phyloP scores from a whole-genome alignment of 92 coral and sea anemone genomes.

The Meandrina meandrites region DNA sequence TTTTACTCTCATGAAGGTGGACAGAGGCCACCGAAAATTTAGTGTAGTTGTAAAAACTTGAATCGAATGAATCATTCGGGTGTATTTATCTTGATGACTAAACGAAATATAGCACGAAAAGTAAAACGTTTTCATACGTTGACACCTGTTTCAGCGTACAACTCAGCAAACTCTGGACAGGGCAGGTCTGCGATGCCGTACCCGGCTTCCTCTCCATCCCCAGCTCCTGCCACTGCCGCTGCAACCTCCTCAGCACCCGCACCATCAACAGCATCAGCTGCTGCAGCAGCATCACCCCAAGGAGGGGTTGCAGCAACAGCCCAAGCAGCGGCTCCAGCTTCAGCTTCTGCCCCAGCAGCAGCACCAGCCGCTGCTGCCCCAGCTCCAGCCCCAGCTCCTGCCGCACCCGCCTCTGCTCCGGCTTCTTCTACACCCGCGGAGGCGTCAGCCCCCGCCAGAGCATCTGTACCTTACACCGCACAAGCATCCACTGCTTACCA shows the following conservation, averaged over 20 bases:
- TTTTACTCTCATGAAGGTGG: no score
- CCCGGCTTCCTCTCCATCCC: conserved; percentile 41
- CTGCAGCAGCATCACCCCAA: conserved; percentile 38
- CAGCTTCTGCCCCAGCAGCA: conserved; percentile 53
- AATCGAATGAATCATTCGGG: no score
- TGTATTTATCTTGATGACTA: no score
- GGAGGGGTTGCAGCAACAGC: conserved; percentile 44
- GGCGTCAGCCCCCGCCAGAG: conserved; percentile 58
- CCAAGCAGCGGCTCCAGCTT: conserved; percentile 42
- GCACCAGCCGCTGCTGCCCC: conserved; percentile 53
- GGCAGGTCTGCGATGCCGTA: conserved; percentile 57
- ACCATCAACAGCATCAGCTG: conserved; percentile 38
- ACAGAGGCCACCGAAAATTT: no score
- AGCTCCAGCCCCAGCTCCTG: conserved; percentile 61
- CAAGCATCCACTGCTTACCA: conserved; percentile 35
- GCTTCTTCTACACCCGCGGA: conserved; percentile 56
- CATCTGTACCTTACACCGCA: conserved; percentile 39
- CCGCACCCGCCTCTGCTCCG: conserved; percentile 51
- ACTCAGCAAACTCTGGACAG: conserved; percentile 33
- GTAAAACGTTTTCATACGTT: not conserved
- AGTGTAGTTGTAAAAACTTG: no score
- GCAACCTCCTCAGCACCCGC: conserved; percentile 54
- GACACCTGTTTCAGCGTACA: conserved; percentile 46
- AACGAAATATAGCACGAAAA: no score
- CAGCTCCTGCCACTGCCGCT: conserved; percentile 55